phyloP scores from a whole-genome alignment of 2,888 invertebrate species.

The Nomada ferruginata region DNA sequence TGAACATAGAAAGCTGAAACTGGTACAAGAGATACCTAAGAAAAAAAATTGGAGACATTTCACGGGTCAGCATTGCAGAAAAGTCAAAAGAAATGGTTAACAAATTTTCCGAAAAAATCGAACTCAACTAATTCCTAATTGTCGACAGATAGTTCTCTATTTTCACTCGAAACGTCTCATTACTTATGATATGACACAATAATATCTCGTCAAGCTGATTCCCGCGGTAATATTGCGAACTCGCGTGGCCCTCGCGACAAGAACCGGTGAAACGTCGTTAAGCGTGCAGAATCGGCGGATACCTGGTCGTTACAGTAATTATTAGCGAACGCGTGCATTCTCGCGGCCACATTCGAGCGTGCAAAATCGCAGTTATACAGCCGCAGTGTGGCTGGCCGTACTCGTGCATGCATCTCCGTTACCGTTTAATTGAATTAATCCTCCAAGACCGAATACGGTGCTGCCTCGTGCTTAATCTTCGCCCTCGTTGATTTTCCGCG shows the following conservation, averaged over 20 bases:
- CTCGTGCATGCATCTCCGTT: slow-evolving; percentile 65
- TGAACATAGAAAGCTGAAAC: too few species aligned
- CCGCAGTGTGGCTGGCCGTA: slow-evolving; percentile 54
- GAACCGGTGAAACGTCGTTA: slow-evolving; percentile 56
- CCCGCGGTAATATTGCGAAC: slow-evolving; percentile 5
- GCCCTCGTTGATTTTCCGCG: neutral
- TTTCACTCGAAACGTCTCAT: too few species aligned
- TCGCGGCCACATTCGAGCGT: slow-evolving; percentile 59
- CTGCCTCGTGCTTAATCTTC: slow-evolving; percentile 37
- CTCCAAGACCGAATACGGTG: slow-evolving; percentile 33
- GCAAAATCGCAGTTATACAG: slow-evolving; percentile 63
- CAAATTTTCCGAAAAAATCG: too few species aligned
- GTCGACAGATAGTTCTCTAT: too few species aligned
- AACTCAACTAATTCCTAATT: too few species aligned
- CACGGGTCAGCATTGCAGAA: too few species aligned
- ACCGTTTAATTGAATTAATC: slow-evolving; percentile 71
- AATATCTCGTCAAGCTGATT: neutral
- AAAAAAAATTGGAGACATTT: too few species aligned
- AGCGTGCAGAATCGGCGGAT: slow-evolving; percentile 57
- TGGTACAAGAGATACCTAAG: too few species aligned
- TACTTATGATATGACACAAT: neutral
- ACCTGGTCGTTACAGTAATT: slow-evolving; percentile 62
- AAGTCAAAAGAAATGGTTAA: too few species aligned
- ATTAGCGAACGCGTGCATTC: slow-evolving; percentile 65
- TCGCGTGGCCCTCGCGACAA: slow-evolving; percentile 6